Evolutionary conservation across 2,113 vertebrate species (phyloP), one percentile per base, ranked within the genome.

Genomic region (Odobenus rosmarus): DNA sequence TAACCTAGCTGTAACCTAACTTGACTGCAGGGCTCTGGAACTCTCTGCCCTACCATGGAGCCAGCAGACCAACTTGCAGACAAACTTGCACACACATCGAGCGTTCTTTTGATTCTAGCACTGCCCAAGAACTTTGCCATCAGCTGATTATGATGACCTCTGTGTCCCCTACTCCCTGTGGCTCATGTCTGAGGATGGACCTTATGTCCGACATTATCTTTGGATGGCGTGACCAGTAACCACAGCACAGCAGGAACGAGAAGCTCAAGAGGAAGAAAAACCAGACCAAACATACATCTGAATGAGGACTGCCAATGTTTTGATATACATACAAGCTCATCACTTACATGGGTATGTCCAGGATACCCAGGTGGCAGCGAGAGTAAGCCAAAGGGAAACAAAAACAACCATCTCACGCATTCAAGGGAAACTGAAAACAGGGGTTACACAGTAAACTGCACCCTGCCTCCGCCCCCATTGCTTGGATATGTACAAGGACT

Each of bases 231-330:
- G 77, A 7, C 61, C 80, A 86, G 79, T 95, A 97, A 93, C 64
- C 97, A 92, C 81, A 91, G 96, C 88, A 86, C 76, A 97, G 42
- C 31, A 93, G 80, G 96, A 97, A 96, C 69, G 93, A 97, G 46
- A 39, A 82, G 94, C 81, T 42, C 85, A 94, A 97, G 96, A 97
- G 86, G 94, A 98, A 98, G 96, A 94, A 98, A 98, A 98, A 94
- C 97, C 14, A 76, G 36, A 51, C 5, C 13, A 31, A 81, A 82
- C 0, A 28, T 5, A 4, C 7, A 71, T 83, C 85, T 13, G 31
- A 23, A 85, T 31, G 23, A 92, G 31, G 42, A 81, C 16, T 74
- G 18, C 46, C 83, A 57, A 93, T 69, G 53, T 57, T 94, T 97
- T 76, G 69, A 90, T 69, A 93, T 98, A 88, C 61, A 95, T 84